phyloP scores from a whole-genome alignment of 2,113 vertebrate genomes.

The Alethe diademata region DNA sequence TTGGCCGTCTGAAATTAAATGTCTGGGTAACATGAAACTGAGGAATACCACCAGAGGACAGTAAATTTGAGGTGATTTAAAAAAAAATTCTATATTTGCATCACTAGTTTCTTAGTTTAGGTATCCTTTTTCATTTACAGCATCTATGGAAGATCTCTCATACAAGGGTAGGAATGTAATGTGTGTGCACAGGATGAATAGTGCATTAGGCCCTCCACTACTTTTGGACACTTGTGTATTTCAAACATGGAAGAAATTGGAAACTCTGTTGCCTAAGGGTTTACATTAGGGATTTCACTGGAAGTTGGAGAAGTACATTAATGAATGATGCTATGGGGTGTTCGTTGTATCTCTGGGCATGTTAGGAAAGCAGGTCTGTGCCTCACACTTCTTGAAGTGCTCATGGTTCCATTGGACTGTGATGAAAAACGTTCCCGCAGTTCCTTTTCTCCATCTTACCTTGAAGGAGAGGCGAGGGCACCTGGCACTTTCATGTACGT shows the following conservation, averaged over 20 bases:
- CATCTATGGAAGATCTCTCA: not conserved
- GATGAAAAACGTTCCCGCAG: not conserved
- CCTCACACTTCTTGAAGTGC: not conserved
- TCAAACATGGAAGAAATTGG: not conserved
- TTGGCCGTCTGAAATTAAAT: not conserved
- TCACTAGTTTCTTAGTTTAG: not conserved
- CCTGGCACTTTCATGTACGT: no score
- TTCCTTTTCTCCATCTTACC: not conserved
- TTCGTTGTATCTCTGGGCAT: not conserved
- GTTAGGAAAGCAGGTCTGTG: not conserved
- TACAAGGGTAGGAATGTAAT: not conserved
- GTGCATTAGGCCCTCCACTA: not conserved
- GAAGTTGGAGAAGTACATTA: not conserved
- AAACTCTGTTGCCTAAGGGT: not conserved
- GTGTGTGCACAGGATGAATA: not conserved
- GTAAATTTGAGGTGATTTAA: fast-evolving
- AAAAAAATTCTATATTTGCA: not conserved
- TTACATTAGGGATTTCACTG: not conserved
- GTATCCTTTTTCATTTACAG: not conserved
- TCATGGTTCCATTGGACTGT: not conserved
- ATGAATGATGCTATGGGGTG: not conserved
- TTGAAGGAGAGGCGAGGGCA: not conserved
- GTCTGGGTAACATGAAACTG: not conserved
- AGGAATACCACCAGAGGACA: not conserved
- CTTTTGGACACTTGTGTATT: not conserved